Conservation (phyloP, 2,797 vertebrate genomes). For the Sebastes umbrosus region DNA sequence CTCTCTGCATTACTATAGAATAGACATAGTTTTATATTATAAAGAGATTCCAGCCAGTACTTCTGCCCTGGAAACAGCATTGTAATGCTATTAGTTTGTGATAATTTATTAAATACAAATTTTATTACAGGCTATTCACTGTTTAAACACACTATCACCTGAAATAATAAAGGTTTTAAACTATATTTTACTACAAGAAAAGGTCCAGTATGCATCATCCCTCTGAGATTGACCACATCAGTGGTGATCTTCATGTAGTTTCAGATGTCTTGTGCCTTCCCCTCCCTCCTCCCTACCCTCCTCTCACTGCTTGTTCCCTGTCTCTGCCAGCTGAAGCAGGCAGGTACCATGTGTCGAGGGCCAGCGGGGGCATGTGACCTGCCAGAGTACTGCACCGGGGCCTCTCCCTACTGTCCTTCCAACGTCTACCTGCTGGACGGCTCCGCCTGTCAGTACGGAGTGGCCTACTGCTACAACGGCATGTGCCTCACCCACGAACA, state of each 20-base stretch:
- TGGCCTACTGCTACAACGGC: slow-evolving; percentile 91
- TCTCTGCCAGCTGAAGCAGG: slow-evolving; percentile 85
- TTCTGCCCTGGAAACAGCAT: not conserved
- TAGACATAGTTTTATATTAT: not conserved
- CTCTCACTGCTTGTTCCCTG: not conserved
- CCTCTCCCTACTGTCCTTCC: slow-evolving; percentile 88
- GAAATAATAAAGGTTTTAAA: not conserved
- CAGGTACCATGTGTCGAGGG: slow-evolving; percentile 88
- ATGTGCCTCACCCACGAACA: slow-evolving; percentile 93
- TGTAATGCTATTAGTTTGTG: not conserved
- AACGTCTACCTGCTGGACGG: slow-evolving; percentile 93
- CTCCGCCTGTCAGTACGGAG: slow-evolving; percentile 82
- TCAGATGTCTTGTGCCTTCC: not conserved
- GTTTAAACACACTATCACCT: not conserved
- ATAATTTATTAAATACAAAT: not conserved
- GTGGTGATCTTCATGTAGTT: not conserved
- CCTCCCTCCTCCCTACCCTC: too few relatives aligned
- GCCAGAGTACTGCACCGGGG: slow-evolving; percentile 93
- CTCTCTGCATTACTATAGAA: not conserved
- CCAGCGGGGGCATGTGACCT: slow-evolving; percentile 91
- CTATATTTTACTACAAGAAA: not conserved
- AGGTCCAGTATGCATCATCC: not conserved
- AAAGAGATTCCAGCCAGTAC: too few relatives aligned
- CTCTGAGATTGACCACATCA: not conserved
- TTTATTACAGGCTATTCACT: not conserved